Evolutionary conservation across 2,113 vertebrate species (phyloP).

Genomic region (Verasper variegatus): DNA sequence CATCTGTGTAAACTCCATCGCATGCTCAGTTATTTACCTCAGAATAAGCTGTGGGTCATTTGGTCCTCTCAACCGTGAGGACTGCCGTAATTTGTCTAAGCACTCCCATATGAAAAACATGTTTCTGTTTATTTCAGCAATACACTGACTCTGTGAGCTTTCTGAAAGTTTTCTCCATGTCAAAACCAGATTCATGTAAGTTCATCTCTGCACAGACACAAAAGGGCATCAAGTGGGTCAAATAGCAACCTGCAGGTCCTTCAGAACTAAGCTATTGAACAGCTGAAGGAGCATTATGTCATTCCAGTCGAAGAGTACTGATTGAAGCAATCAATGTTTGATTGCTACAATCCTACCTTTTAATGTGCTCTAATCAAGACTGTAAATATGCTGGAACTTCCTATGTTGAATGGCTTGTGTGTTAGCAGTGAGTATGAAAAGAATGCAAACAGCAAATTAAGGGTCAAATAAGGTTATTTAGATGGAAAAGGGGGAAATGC

Average conservation of each 20-base stretch:
- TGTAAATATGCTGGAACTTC: slow-evolving; percentile 13
- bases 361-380: slow-evolving; percentile 26
- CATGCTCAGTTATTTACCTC: slow-evolving; percentile 58
- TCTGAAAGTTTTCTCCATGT: not conserved
- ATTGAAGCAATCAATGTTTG: slow-evolving; percentile 31
- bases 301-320: not conserved
- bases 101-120: slow-evolving; percentile 56
- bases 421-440: slow-evolving; percentile 7
- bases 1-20: slow-evolving; percentile 51
- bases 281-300: slow-evolving; percentile 6
- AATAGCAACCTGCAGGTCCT: not conserved
- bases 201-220: not conserved
- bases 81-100: slow-evolving; percentile 30
- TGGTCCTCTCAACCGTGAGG: slow-evolving; percentile 6
- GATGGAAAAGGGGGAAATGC: slow-evolving; percentile 10
- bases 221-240: not conserved
- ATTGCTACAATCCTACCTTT: slow-evolving; percentile 27
- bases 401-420: slow-evolving; percentile 22
- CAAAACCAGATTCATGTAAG: not conserved
- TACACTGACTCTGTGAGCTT: not conserved
- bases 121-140: slow-evolving; percentile 38
- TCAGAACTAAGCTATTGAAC: not conserved
- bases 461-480: slow-evolving; percentile 25
- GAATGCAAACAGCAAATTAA: not conserved
- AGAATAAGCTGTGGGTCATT: slow-evolving; percentile 49